Percentiles rank a stretch among this genome's conserved stretches.
Conservation (phyloP, 2,113 vertebrate genomes). For the Oreochromis tanganicae region DNA sequence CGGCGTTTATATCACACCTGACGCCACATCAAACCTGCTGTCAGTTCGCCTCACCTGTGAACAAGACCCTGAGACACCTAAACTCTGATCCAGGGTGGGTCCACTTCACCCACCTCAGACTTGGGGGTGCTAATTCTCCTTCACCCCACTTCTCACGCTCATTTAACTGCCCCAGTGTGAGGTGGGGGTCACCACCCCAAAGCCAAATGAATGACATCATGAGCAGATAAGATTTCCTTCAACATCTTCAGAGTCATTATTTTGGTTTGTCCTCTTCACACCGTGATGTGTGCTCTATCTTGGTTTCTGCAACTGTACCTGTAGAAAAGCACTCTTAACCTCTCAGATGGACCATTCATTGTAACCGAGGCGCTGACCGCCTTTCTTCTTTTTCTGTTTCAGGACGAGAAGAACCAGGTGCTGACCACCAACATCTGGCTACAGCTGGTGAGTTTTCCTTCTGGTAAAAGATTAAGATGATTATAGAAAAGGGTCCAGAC, state of each 20-base stretch:
- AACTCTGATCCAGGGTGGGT: neutral
- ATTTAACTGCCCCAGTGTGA: neutral
- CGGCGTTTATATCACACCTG: neutral
- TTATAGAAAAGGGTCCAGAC: neutral
- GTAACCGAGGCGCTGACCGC: neutral
- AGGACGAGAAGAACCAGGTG: conserved; percentile 95
- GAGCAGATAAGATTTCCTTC: neutral
- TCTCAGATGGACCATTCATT: neutral
- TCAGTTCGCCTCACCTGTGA: fast-evolving
- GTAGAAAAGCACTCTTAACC: neutral
- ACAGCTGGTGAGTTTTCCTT: conserved; percentile 76
- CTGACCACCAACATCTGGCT: conserved; percentile 93
- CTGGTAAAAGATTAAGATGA: neutral
- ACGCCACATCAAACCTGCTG: neutral
- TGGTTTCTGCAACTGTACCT: neutral
- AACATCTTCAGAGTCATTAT: neutral
- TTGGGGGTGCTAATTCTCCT: neutral
- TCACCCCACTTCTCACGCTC: neutral
- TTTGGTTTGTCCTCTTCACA: neutral
- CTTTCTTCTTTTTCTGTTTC: neutral
- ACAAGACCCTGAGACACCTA: neutral
- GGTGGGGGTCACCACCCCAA: neutral
- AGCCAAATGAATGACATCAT: neutral
- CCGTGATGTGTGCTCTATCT: neutral
- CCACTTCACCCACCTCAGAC: neutral